phyloP scores from a whole-genome alignment of 2,797 vertebrate species.

The Clarias platycephalus region DNA sequence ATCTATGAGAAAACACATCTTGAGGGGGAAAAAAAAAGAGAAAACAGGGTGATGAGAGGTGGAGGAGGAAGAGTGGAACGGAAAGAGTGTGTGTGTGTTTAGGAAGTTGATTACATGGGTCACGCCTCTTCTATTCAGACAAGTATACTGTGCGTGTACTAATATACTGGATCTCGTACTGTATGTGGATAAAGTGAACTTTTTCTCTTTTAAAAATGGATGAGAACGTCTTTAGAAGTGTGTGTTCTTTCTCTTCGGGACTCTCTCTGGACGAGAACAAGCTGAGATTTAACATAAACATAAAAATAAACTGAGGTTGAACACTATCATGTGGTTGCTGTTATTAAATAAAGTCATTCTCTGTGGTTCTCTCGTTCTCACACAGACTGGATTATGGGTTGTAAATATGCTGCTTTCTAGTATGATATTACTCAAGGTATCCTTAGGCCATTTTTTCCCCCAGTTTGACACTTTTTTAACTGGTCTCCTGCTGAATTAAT shows the following conservation, averaged over 20 bases:
- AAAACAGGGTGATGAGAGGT: constrained; percentile 30
- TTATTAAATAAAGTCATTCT: constrained; percentile 21
- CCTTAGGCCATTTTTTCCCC: neutral
- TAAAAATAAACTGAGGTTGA: constrained; percentile 5
- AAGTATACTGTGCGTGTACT: neutral
- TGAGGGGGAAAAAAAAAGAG: constrained; percentile 31
- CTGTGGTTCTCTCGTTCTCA: constrained; percentile 9
- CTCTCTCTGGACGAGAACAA: neutral
- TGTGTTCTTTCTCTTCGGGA: constrained; percentile 9
- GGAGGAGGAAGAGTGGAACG: constrained; percentile 41
- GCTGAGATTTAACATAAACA: neutral
- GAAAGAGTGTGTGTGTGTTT: constrained; percentile 33
- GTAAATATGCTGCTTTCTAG: constrained; percentile 3
- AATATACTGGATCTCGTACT: neutral
- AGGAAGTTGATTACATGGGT: constrained; percentile 47
- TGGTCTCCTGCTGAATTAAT: constrained; percentile 12
- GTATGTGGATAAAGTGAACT: neutral
- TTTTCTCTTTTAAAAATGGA: constrained; percentile 30
- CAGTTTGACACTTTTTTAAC: constrained; percentile 25
- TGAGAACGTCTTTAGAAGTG: constrained; percentile 30
- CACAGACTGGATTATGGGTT: constrained; percentile 1
- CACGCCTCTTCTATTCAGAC: constrained; percentile 21
- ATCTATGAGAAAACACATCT: constrained; percentile 49
- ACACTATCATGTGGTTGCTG: constrained; percentile 4
- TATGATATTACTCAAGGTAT: neutral